phyloP scores from a whole-genome alignment of 2,888 invertebrate genomes.

The Nomada ferruginata region DNA sequence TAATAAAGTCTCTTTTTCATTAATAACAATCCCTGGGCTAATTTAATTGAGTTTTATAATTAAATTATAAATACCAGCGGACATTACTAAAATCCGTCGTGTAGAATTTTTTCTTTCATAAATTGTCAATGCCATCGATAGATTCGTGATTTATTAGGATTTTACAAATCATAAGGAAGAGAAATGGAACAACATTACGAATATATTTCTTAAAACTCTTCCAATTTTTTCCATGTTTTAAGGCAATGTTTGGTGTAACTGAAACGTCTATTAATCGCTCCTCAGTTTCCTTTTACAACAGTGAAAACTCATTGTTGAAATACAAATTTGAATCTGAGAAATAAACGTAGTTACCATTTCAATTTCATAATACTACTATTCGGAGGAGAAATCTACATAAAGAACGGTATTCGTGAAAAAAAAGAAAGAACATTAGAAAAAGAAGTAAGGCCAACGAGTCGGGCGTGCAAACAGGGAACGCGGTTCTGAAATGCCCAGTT shows the following conservation, averaged over 20 bases:
- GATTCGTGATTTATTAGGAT: no score
- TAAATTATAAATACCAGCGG: no score
- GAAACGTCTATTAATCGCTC: neutral
- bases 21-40: no score
- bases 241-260: neutral
- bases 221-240: neutral
- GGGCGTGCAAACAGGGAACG: constrained; percentile 31
- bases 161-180: neutral
- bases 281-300: neutral
- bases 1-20: no score
- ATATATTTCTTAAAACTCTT: neutral
- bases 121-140: no score
- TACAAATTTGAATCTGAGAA: neutral
- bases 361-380: constrained; percentile 1
- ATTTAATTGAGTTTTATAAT: no score
- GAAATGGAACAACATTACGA: no score
- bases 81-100: no score
- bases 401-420: constrained; percentile 1
- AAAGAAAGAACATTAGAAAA: constrained; percentile 17
- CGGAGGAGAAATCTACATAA: neutral
- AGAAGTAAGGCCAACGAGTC: constrained; percentile 3
- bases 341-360: neutral
- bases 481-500: constrained; percentile 18
- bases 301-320: neutral
- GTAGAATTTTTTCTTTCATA: no score